phyloP scores from a whole-genome alignment of 2,888 invertebrate genomes.

The Microchrysa polita region DNA sequence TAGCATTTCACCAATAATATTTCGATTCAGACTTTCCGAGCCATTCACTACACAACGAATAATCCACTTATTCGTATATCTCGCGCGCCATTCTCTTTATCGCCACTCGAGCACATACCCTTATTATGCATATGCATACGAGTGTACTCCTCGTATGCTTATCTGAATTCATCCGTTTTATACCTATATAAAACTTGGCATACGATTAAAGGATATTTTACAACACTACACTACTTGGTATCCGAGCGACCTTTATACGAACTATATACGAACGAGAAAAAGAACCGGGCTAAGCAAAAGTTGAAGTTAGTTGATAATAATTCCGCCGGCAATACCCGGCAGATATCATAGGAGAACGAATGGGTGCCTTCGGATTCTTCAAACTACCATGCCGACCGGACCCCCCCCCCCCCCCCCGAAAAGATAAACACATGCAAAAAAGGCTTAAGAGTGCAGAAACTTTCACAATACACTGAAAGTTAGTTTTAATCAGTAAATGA shows the following conservation, averaged over 20 bases:
- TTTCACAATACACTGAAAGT: not conserved
- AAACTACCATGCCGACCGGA: too few species aligned
- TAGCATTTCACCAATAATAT: not conserved
- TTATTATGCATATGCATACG: too few species aligned
- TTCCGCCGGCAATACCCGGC: not conserved
- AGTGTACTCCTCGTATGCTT: too few species aligned
- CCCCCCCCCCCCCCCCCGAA: too few species aligned
- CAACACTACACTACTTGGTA: not conserved
- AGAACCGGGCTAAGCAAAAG: not conserved
- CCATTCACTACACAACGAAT: not conserved
- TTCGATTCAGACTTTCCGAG: not conserved
- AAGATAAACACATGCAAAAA: constrained; percentile 7
- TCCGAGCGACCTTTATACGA: too few species aligned
- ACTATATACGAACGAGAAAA: too few species aligned
- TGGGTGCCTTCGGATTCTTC: not conserved
- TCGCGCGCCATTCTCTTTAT: not conserved
- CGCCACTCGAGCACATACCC: not conserved
- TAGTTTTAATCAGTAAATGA: constrained; percentile 7
- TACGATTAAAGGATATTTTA: not conserved
- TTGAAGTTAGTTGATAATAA: too few species aligned
- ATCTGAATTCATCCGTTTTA: too few species aligned
- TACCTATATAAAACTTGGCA: not conserved
- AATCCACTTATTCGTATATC: constrained; percentile 3
- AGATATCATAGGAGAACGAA: too few species aligned
- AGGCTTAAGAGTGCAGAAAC: not conserved